phyloP scores from a whole-genome alignment of 2,797 vertebrate species.

The Falco novaeseelandiae region DNA sequence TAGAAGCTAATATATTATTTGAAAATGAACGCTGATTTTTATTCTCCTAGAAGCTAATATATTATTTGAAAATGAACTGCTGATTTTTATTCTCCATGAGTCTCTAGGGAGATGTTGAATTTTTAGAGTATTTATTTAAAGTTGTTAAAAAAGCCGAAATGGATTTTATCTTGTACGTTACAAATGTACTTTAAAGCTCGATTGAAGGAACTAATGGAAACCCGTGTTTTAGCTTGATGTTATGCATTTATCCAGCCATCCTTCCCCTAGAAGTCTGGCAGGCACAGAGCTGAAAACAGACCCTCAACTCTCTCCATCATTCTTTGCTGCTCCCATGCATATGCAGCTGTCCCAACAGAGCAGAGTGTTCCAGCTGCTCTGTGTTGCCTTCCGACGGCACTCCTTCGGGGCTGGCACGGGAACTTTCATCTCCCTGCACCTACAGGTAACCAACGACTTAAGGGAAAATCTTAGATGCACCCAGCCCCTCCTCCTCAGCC shows the following conservation, averaged over 20 bases:
- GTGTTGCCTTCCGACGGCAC: fast-evolving
- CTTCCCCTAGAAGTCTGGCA: background rate
- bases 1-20: background rate
- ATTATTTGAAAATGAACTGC: background rate
- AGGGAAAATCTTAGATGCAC: background rate
- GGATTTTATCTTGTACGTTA: background rate
- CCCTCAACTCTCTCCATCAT: background rate
- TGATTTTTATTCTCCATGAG: background rate
- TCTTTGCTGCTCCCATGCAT: background rate
- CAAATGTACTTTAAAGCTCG: background rate
- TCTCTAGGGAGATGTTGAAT: background rate
- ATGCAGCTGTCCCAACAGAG: too few species aligned
- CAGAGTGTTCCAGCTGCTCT: background rate
- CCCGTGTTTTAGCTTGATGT: background rate
- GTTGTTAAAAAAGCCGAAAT: background rate
- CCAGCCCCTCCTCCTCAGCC: background rate
- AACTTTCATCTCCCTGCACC: background rate
- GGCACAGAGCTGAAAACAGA: background rate
- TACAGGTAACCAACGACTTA: background rate
- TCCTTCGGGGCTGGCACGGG: fast-evolving
- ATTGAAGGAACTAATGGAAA: background rate
- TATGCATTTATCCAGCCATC: background rate
- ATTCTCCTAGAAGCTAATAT: background rate
- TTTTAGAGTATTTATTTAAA: background rate
- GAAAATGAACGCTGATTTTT: background rate